Conservation (phyloP, 2,888 invertebrate genomes). For the Sabatieria punctata region DNA sequence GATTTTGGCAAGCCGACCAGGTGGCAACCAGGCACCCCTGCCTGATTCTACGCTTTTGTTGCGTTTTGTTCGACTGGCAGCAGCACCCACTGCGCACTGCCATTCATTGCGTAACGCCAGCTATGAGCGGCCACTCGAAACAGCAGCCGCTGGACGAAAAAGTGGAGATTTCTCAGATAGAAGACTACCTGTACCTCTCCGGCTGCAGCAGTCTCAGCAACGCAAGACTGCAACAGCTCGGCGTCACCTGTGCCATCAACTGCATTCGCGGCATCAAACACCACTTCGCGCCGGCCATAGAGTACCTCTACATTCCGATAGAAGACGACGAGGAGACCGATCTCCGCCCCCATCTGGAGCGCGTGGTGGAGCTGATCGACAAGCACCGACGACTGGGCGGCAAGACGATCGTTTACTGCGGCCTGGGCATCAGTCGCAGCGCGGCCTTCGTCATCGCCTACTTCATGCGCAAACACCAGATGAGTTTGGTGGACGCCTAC, state of each 20-base stretch:
- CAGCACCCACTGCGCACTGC: too few relatives aligned
- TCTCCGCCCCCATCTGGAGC: not conserved
- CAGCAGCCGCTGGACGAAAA: too few relatives aligned
- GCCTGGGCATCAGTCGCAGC: slow-evolving; percentile 20
- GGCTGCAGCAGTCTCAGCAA: not conserved
- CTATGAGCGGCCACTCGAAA: too few relatives aligned
- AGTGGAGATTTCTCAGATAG: not conserved
- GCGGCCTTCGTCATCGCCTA: slow-evolving; percentile 22
- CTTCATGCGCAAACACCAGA: slow-evolving; percentile 17
- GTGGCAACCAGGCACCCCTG: too few relatives aligned
- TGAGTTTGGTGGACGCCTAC: slow-evolving; percentile 19
- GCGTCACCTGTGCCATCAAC: slow-evolving; percentile 6
- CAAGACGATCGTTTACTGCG: slow-evolving; percentile 18
- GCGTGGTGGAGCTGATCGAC: not conserved
- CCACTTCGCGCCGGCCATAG: not conserved
- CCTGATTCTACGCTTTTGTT: too few relatives aligned
- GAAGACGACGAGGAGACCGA: slow-evolving; percentile 2
- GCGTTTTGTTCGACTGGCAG: too few relatives aligned
- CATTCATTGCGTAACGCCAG: too few relatives aligned
- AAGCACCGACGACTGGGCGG: slow-evolving; percentile 16
- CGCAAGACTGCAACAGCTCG: not conserved
- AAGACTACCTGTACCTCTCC: slow-evolving; percentile 4
- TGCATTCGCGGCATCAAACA: slow-evolving; percentile 5
- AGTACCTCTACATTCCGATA: slow-evolving; percentile 3
- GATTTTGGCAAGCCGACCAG: too few relatives aligned